phyloP scores from a whole-genome alignment of 2,888 invertebrate species.

The Drosophila kambysellisi region DNA sequence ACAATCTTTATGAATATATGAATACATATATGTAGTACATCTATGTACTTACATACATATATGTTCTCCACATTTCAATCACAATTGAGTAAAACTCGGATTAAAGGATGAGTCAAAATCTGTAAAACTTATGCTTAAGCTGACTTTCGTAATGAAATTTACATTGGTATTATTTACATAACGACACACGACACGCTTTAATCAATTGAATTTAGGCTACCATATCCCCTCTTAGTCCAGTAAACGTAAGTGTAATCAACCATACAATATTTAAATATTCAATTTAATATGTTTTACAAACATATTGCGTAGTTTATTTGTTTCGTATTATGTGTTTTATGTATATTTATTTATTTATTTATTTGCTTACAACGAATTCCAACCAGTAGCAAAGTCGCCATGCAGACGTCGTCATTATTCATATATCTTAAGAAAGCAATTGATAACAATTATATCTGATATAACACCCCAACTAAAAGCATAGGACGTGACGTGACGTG shows the following conservation, averaged over 20 bases:
- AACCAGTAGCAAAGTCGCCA: neutral
- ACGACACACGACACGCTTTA: neutral
- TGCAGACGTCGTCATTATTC: neutral
- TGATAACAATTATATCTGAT: neutral
- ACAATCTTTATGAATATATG: neutral
- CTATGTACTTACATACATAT: neutral
- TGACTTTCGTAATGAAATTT: neutral
- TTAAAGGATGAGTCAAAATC: neutral
- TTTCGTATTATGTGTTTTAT: neutral
- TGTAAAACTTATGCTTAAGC: neutral
- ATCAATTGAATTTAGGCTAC: neutral
- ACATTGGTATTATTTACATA: neutral
- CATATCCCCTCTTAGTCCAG: neutral
- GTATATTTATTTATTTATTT: neutral
- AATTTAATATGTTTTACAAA: neutral
- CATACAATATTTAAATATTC: neutral
- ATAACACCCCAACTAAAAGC: neutral
- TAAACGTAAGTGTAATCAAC: constrained; percentile 1
- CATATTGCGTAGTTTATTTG: neutral
- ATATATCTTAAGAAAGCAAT: neutral
- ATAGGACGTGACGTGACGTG: neutral
- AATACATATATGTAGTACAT: neutral
- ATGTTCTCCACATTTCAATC: neutral
- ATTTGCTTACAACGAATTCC: neutral
- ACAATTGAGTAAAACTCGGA: neutral